Base-by-base conservation (phyloP, 2,797 vertebrate genomes). In the Eulemur coronatus region DNA sequence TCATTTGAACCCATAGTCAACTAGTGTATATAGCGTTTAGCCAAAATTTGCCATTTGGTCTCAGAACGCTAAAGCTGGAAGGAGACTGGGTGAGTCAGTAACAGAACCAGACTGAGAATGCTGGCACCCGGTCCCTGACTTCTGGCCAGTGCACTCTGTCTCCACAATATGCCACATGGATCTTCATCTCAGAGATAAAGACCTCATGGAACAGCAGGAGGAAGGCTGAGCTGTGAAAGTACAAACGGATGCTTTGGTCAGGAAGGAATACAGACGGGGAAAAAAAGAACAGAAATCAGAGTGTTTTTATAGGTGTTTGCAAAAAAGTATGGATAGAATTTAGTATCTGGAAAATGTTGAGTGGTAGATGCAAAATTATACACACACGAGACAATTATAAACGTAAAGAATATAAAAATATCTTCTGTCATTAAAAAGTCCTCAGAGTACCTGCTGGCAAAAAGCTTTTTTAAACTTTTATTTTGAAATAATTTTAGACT, bases 401-500 rank as follows among this genome's bases (percentile, higher is more conserved):
- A 96, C 57, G 28, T 80, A 46, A 85, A 88, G 28, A 70, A 33
- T 59, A 61, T 43, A 72, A 88, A 94, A 82, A 93, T 82, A 79
- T 43, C 26, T 43, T 79, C 43, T 86, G 20, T 52, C 92, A 75
- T 85, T 69, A 78, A 86, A 57, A 95, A 92, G 63, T 92, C 22
- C 76, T 92, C 93, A 70, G 14, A 69, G 24, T 79, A 89, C 30
- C 69, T 30, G 35, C 35, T 38, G 50, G 43, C 33, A 78, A 33
- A 41, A 88, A 84, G 41, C 35, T 48, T 73, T 79, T 78, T 41
- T 26, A 61, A 43, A 57, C 9, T 55, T 79, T 95, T 59, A 78
- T 65, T 92, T 41, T 94, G 10, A 94, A 97, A 72, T 89, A 88
- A 92, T 81, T 89, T 94, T 76, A 87, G 22, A 76, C 28, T 57